Conservation (phyloP, 2,797 vertebrate genomes). For the Eulemur mongoz region DNA sequence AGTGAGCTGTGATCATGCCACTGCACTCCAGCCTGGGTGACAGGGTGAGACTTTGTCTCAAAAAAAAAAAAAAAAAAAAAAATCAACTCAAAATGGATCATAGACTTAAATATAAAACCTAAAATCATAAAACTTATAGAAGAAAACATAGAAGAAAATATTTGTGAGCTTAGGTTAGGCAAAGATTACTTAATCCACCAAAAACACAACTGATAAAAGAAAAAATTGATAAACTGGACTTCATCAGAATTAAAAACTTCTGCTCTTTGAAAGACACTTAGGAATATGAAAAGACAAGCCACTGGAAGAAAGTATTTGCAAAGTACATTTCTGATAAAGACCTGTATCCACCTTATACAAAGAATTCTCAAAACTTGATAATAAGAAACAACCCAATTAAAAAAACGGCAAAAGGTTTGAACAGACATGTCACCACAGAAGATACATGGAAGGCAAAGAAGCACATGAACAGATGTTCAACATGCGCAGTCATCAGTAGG, state of each 20-base stretch:
- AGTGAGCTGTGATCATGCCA: too few species aligned
- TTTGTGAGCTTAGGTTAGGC: not conserved
- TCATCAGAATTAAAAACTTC: not conserved
- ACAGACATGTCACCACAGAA: not conserved
- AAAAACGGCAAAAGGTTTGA: not conserved
- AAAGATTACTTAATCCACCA: not conserved
- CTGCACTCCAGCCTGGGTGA: too few species aligned
- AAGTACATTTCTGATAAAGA: not conserved
- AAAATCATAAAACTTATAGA: not conserved
- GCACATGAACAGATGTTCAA: fast-evolving
- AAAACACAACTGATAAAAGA: not conserved
- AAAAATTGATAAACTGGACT: not conserved
- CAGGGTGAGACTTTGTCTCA: too few species aligned
- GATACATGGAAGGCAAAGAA: too few species aligned
- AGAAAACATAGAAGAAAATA: not conserved
- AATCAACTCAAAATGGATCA: not conserved
- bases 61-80: too few species aligned
- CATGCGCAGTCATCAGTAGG: fast-evolving
- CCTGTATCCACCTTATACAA: not conserved
- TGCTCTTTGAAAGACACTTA: not conserved
- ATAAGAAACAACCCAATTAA: not conserved
- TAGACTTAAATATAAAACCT: not conserved
- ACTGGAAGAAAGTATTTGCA: not conserved
- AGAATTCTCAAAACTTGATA: not conserved
- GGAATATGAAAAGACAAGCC: not conserved